phyloP scores from a whole-genome alignment of 2,888 invertebrate genomes.

The Nesidiocoris tenuis region DNA sequence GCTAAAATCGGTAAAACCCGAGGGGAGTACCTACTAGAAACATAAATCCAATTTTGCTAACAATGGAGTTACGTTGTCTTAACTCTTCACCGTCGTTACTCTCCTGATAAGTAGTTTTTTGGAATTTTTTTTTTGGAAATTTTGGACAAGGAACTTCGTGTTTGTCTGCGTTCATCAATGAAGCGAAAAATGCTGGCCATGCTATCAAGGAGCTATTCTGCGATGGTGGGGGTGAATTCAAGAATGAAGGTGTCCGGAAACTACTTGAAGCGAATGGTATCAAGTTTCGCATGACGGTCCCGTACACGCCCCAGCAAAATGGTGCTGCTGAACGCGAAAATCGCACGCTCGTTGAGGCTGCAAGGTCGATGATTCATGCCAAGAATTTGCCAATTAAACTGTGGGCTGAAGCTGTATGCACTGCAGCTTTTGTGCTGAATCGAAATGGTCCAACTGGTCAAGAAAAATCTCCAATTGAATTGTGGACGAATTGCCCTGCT shows the following conservation, averaged over 20 bases:
- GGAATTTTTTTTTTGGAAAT: no score
- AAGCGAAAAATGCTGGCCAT: conserved; percentile 10
- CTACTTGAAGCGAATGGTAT: not conserved
- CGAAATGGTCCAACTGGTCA: not conserved
- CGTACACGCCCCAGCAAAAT: no score
- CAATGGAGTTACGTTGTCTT: no score
- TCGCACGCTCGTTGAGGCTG: conserved; percentile 14
- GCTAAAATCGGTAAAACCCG: no score
- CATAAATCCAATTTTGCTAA: no score
- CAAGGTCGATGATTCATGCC: conserved; percentile 4
- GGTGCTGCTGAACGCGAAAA: no score
- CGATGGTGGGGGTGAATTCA: conserved; percentile 15
- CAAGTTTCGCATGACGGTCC: not conserved
- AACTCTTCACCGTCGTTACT: no score
- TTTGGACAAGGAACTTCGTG: no score
- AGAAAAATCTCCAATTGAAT: not conserved
- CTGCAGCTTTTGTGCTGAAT: conserved; percentile 8
- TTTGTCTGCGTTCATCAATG: conserved; percentile 5
- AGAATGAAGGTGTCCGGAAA: not conserved
- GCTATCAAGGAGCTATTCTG: not conserved
- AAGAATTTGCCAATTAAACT: conserved; percentile 2
- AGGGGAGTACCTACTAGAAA: no score
- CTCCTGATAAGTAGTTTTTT: no score
- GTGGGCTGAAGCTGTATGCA: conserved; percentile 9
- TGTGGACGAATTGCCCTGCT: not conserved